phyloP scores from a whole-genome alignment of 2,888 invertebrate genomes.

The Melinaea marsaeus region DNA sequence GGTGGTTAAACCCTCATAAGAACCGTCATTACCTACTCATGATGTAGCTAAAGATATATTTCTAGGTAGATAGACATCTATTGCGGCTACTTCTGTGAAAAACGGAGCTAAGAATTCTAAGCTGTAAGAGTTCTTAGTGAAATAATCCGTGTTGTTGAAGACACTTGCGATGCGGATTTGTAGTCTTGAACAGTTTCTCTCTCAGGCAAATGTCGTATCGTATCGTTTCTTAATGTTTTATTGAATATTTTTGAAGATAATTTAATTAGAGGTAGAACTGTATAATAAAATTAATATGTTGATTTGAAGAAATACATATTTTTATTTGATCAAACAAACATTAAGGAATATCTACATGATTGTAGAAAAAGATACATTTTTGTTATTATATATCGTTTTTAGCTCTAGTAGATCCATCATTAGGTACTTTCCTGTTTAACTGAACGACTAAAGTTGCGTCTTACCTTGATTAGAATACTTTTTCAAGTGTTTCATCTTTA shows the following conservation, averaged over 20 bases:
- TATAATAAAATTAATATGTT: not conserved
- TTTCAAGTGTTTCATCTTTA: not conserved
- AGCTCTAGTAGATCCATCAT: not conserved
- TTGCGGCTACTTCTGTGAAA: too few species aligned
- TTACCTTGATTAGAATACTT: not conserved
- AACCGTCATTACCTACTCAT: too few species aligned
- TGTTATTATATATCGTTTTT: too few species aligned
- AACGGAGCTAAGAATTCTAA: not conserved
- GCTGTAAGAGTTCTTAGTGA: not conserved
- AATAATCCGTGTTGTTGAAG: conserved; percentile 3
- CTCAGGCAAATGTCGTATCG: not conserved
- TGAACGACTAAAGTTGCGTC: not conserved
- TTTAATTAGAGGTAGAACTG: not conserved
- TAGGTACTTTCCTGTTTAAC: not conserved
- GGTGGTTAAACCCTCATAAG: too few species aligned
- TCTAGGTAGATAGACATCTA: too few species aligned
- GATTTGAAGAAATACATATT: too few species aligned
- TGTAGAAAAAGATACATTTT: too few species aligned
- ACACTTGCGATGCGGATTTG: not conserved
- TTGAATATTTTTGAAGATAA: not conserved
- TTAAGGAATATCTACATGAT: too few species aligned
- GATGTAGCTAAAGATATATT: too few species aligned
- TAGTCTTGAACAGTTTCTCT: not conserved
- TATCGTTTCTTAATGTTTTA: not conserved
- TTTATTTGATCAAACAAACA: too few species aligned